Evolutionary conservation across 1,140 invertebrate genomes (phyloP), one percentile per base, ranked within the genome.

Genomic region (Diplogasteroides magnus): DNA sequence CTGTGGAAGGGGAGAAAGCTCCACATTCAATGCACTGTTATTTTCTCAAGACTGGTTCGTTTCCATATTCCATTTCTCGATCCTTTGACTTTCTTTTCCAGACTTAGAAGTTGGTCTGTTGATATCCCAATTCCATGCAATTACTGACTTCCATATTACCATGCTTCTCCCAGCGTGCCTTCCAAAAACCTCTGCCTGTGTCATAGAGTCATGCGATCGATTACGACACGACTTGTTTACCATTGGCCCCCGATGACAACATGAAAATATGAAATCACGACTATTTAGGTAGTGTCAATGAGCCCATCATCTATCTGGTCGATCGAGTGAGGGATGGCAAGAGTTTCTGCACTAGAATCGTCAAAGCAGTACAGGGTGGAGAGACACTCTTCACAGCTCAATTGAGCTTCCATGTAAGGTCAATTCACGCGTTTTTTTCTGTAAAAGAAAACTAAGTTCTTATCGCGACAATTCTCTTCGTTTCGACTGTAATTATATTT

Each of bases 361-460:
- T 84, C 27, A 84, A 84, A 59, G 84, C 83, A 6, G 76, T 79
- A 28, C 84, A 84, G 64, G 76, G 80, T 60, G 82, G 82, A 26
- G 62, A 76, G 3, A 68, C 78, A 19, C 82, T 84, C 15, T 82
- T 83, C 68, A 79, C 82, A 11, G 81, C 82, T 75, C 82, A 83
- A 69, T 76, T 83, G 25, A 84, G 83, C 15, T 84, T 83, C 69
- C 83, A 84, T 6, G 37, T 48, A 48, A n/a, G n/a, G n/a, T n/a
- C n/a, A n/a, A n/a, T n/a, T n/a, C 19, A 48, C 19, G 19, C 19
- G 37, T 11, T 48, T 48, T 48, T 19, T 19, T 19, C 19, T 48
- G 37, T 48, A 48, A 19, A 48, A 48, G 37, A 48, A 19, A 48
- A 48, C n/a, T n/a, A n/a, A n/a, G n/a, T n/a, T n/a, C n/a, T n/a